These are phyloP conservation scores for Zalophus californianus DNA, from an alignment of 2,797 vertebrate species.

Conservation along the genomic window DNA sequence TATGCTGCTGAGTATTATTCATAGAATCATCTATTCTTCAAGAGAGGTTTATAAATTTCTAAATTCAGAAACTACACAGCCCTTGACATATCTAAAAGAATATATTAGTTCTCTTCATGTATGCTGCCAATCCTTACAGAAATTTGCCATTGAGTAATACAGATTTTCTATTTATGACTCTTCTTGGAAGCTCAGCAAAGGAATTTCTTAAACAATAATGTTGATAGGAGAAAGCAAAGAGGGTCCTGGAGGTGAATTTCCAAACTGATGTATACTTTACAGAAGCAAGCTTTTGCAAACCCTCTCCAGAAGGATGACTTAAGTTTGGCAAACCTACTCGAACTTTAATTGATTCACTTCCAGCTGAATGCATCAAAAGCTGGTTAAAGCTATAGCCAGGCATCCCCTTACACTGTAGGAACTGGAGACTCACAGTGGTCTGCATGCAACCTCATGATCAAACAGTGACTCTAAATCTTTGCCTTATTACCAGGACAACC, in stretches of 20 bases:
- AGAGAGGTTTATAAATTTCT: neutral
- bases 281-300: slow-evolving; percentile 13
- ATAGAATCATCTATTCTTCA: slow-evolving; percentile 27
- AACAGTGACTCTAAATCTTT: neutral
- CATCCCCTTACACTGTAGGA: neutral
- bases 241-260: slow-evolving; percentile 2
- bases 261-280: neutral
- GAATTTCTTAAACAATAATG: slow-evolving; percentile 10
- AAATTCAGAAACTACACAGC: neutral
- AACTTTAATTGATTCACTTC: slow-evolving; percentile 1
- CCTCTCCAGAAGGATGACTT: slow-evolving; percentile 2
- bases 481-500: slow-evolving; percentile 21
- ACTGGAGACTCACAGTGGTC: neutral
- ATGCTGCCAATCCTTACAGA: neutral
- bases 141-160: neutral
- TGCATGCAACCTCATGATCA: neutral
- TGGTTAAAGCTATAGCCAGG: neutral
- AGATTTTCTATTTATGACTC: slow-evolving; percentile 20
- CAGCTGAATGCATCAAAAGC: neutral
- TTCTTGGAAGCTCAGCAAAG: slow-evolving; percentile 26
- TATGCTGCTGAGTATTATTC: neutral
- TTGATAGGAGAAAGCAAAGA: slow-evolving; percentile 24
- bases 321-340: slow-evolving; percentile 27
- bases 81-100: neutral
- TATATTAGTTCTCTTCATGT: slow-evolving; percentile 19